A percentile compares a stretch with the other conserved stretches of the same genome.
Conservation (phyloP, 2,113 vertebrate species). For the Climacteris rufus region DNA sequence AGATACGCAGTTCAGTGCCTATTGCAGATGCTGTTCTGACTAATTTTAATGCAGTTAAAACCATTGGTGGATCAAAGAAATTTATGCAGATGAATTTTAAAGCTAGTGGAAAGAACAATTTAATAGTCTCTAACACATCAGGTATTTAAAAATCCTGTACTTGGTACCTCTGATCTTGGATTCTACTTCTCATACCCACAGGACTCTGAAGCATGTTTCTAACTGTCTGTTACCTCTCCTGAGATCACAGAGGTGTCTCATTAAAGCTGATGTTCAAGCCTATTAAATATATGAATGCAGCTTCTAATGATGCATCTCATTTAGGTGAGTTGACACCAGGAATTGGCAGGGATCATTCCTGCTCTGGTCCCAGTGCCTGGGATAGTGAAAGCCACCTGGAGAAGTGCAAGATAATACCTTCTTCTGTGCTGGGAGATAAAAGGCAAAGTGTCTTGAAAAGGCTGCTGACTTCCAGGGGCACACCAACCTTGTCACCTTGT, state of each 20-base stretch:
- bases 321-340: neutral
- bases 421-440: neutral
- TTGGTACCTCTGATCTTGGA: neutral
- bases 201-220: constrained; percentile 19
- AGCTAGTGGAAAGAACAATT: neutral
- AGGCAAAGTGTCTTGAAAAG: neutral
- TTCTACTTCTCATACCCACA: neutral
- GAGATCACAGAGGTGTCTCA: constrained; percentile 37
- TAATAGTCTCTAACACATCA: neutral
- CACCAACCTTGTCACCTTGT: neutral
- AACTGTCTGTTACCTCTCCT: constrained; percentile 14
- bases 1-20: neutral
- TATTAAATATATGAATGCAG: constrained; percentile 12
- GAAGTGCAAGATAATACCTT: neutral
- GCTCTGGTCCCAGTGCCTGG: neutral
- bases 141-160: neutral
- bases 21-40: constrained; percentile 4
- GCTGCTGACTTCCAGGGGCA: neutral
- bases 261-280: constrained; percentile 38
- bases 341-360: neutral
- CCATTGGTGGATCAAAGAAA: neutral
- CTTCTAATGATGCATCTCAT: constrained; percentile 41
- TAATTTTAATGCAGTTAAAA: constrained; percentile 13
- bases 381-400: neutral
- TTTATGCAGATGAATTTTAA: constrained; percentile 13